phyloP scores from a whole-genome alignment of 2,113 vertebrate species.

The Oncorhynchus keta region DNA sequence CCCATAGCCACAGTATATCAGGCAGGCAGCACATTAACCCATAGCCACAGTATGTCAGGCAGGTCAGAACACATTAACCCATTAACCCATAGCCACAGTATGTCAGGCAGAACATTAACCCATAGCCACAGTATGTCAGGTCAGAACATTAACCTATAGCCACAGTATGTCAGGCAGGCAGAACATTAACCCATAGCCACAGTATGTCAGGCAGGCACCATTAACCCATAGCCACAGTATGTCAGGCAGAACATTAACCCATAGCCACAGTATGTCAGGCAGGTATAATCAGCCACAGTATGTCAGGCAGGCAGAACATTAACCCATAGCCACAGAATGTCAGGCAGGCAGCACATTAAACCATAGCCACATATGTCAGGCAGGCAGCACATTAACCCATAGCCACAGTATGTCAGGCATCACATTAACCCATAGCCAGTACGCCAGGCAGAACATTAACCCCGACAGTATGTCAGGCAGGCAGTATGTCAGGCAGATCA shows the following conservation, averaged over 20 bases:
- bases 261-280: constrained; percentile 53
- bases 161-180: constrained; percentile 59
- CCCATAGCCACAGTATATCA: constrained; percentile 61
- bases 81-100: constrained; percentile 75
- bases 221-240: constrained; percentile 73
- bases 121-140: constrained; percentile 51
- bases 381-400: too few species aligned
- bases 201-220: constrained; percentile 67
- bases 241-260: constrained; percentile 76
- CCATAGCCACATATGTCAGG: too few species aligned
- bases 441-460: too few species aligned
- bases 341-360: too few species aligned
- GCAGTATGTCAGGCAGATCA: constrained; percentile 56
- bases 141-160: constrained; percentile 82
- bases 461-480: too few species aligned
- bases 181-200: constrained; percentile 80
- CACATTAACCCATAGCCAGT: too few species aligned
- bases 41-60: constrained; percentile 52
- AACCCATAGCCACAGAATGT: too few species aligned
- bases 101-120: constrained; percentile 76
- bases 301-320: too few species aligned
- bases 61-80: too few species aligned
- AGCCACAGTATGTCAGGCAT: too few species aligned
- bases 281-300: constrained; percentile 66
- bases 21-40: constrained; percentile 81